Evolutionary conservation across 2,888 invertebrate species (phyloP).

Genomic region (Eulithis testata): DNA sequence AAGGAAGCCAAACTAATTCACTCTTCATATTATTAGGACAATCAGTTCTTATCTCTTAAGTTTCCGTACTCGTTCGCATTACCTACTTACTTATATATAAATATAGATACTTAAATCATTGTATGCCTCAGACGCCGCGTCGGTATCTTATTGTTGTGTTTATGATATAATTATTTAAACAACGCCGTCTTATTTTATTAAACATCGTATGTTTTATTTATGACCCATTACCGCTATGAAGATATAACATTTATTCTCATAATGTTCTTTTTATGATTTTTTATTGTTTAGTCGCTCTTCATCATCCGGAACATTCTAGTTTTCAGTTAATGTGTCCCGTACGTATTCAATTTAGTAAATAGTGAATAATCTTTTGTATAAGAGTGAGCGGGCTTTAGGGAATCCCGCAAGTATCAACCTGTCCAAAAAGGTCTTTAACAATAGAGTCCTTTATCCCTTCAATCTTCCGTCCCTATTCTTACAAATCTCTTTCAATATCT

Average conservation of each 20-base stretch:
- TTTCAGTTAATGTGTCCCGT: conserved; percentile 2
- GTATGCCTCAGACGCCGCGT: conserved; percentile 27
- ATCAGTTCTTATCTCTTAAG: conserved; percentile 23
- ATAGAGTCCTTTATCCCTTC: conserved; percentile 46
- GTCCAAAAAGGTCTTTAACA: conserved; percentile 45
- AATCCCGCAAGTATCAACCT: conserved; percentile 50
- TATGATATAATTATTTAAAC: conserved; percentile 52
- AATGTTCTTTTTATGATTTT: conserved; percentile 10
- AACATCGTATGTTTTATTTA: conserved; percentile 40
- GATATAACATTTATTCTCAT: conserved; percentile 32
- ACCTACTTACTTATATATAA: neutral
- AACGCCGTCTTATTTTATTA: conserved; percentile 44
- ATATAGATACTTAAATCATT: conserved; percentile 23
- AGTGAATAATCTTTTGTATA: conserved; percentile 39
- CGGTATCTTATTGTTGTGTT: conserved; percentile 50
- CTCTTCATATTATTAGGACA: conserved; percentile 19
- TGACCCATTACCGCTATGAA: conserved; percentile 28
- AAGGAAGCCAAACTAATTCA: conserved; percentile 16
- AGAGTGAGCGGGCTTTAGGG: conserved; percentile 29
- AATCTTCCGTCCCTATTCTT: conserved; percentile 39
- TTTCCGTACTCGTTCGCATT: conserved; percentile 27
- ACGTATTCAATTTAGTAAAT: conserved; percentile 31
- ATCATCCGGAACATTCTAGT: conserved; percentile 5
- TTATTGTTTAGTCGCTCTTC: conserved; percentile 3
- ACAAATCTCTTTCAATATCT: conserved; percentile 46